phyloP scores from a whole-genome alignment of 2,113 vertebrate species.

The Sylvicapra grimmia region DNA sequence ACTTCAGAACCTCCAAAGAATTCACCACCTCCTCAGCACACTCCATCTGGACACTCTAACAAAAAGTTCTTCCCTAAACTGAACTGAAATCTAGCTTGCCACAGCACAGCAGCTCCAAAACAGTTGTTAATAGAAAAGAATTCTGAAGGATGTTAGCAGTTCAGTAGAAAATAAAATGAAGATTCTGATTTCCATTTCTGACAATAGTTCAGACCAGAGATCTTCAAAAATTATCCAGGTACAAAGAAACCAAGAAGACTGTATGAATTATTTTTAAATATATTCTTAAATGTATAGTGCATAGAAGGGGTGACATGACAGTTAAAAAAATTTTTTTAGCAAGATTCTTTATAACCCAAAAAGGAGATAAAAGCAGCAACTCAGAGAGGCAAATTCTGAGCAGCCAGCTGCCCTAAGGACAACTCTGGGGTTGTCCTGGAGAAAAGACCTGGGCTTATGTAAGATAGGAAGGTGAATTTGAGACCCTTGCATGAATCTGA shows the following conservation, averaged over 20 bases:
- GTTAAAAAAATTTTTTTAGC: background rate
- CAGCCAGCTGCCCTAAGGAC: background rate
- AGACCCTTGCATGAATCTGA: background rate
- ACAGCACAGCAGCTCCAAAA: background rate
- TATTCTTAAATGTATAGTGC: background rate
- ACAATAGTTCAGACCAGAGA: background rate
- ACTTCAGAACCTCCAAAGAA: background rate
- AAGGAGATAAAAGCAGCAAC: background rate
- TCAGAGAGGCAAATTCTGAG: background rate
- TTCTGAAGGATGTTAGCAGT: background rate
- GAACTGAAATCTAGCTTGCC: background rate
- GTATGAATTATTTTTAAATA: background rate
- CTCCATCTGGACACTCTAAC: background rate
- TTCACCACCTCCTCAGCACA: background rate
- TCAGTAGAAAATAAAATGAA: slow-evolving; percentile 36
- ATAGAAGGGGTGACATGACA: background rate
- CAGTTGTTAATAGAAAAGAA: background rate
- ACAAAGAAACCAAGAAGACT: slow-evolving; percentile 27
- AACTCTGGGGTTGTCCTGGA: background rate
- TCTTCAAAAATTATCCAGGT: background rate
- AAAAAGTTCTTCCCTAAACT: background rate
- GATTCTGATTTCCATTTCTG: slow-evolving; percentile 7
- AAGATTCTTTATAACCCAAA: background rate
- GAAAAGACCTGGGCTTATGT: background rate
- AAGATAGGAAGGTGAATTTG: background rate